Percentiles rank a stretch among this genome's conserved stretches.
Conservation (phyloP, 1,140 invertebrate genomes). For the Arion vulgaris region DNA sequence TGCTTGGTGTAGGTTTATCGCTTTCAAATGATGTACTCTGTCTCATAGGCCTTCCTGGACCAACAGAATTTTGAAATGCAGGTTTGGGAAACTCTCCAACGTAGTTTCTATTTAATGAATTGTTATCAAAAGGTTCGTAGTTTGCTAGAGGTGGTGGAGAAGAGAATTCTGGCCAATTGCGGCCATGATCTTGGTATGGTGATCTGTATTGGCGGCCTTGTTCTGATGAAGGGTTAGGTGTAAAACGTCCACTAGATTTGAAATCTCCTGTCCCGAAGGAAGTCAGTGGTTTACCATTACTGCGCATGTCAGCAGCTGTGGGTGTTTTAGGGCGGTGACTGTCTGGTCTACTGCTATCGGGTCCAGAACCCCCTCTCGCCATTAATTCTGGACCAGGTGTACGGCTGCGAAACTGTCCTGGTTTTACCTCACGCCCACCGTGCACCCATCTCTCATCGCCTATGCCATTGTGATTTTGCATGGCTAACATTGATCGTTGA, state of each 20-base stretch:
- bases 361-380: conserved; percentile 51
- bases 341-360: conserved; percentile 38
- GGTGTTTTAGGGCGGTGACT: conserved; percentile 68
- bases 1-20: conserved; percentile 68
- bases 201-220: conserved; percentile 43
- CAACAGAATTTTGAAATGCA: conserved; percentile 9
- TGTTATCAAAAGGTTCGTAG: conserved; percentile 42
- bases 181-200: conserved; percentile 31
- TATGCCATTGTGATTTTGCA: conserved; percentile 50
- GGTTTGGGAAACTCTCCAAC: conserved; percentile 40
- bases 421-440: conserved; percentile 54
- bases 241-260: conserved; percentile 47
- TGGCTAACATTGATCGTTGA: conserved; percentile 29
- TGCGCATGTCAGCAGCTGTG: conserved; percentile 68
- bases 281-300: conserved; percentile 55
- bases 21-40: conserved; percentile 82
- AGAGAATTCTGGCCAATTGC: conserved; percentile 46
- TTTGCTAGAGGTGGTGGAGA: conserved; percentile 35
- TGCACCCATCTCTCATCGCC: conserved; percentile 52
- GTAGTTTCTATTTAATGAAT: conserved; percentile 44
- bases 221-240: conserved; percentile 49
- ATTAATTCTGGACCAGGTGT: conserved; percentile 72
- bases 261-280: conserved; percentile 34
- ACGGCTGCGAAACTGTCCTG: conserved; percentile 67
- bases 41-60: conserved; percentile 65